Evolutionary conservation across 1,140 invertebrate genomes (phyloP), one percentile per base, ranked within the genome.

Genomic region (Bombus consobrinus): DNA sequence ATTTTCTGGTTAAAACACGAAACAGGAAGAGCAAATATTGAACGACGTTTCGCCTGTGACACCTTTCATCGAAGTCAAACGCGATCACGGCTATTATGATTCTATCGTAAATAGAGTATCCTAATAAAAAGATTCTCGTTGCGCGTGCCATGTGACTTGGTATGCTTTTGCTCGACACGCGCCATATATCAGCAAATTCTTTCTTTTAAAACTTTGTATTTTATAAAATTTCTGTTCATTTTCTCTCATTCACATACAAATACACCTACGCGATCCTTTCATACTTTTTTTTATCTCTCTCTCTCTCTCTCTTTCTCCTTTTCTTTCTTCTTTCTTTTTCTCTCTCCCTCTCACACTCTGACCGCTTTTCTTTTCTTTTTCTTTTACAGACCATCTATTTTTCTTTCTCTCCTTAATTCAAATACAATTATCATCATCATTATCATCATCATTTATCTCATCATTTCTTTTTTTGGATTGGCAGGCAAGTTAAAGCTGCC

Each of bases 401-500:
- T n/a, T 92, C 76, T 90, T 83, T 90, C 89, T 71, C 53, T 69
- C 18, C 47, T 32, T 28, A 43, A 53, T 62, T 47, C 53, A 39
- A 47, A 62, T 62, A 66, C 64, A 66, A 57, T 37, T 59, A 59
- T 57, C 53, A n/a, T 32, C 32, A 28, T 41, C 53, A 39, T 76
- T 25, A 59, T 39, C 47, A 68, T 59, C 66, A n/a, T 62, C 53
- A 62, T 66, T 37, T 37, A 43, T 57, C 18, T 73, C 59, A 66
- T 81, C 82, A 62, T 73, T 39, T 91, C 87, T 72, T 93, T 94
- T 94, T 93, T 94, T 92, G 92, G 94, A 94, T 94, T 93, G 93
- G 93, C 93, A 94, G 94, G 92, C 89, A 89, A 91, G 82, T 92
- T 85, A 89, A 90, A 87, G 87, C 93, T 93, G 93, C 94, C 93